Percentiles rank a stretch among this genome's conserved stretches.
These are phyloP conservation scores for Tiliacea citrago DNA, from an alignment of 2,888 invertebrate species.

Conservation along the genomic window DNA sequence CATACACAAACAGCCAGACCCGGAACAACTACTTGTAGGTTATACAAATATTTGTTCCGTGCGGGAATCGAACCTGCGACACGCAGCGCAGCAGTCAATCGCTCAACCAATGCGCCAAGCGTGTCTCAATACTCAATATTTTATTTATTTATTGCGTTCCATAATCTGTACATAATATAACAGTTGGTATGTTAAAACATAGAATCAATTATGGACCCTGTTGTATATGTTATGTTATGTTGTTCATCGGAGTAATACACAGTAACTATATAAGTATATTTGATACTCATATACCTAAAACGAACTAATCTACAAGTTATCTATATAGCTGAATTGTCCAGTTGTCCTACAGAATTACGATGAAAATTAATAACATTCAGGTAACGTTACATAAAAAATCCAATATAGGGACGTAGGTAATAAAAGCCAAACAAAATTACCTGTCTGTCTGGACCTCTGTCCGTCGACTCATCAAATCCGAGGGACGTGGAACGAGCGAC, in stretches of 20 bases:
- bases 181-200: too few relatives aligned
- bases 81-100: too few relatives aligned
- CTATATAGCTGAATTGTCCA: slow-evolving; percentile 23
- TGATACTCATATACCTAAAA: slow-evolving; percentile 14
- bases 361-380: slow-evolving; percentile 52
- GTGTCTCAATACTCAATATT: too few relatives aligned
- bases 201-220: too few relatives aligned
- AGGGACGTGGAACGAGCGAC: slow-evolving; percentile 28
- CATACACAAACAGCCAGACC: too few relatives aligned
- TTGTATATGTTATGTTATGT: too few relatives aligned
- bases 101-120: too few relatives aligned
- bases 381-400: slow-evolving; percentile 53
- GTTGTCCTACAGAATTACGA: slow-evolving; percentile 32
- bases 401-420: slow-evolving; percentile 54
- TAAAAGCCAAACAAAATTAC: slow-evolving; percentile 56
- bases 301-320: slow-evolving; percentile 24
- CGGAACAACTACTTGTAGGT: too few relatives aligned
- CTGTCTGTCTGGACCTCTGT: slow-evolving; percentile 59
- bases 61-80: too few relatives aligned
- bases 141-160: too few relatives aligned
- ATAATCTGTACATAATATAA: too few relatives aligned
- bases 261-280: slow-evolving; percentile 26
- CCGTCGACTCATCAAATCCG: slow-evolving; percentile 57
- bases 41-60: too few relatives aligned
- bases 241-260: neutral